These are phyloP conservation scores for Opisthocomus hoazin DNA, from an alignment of 2,113 vertebrate species.

Conservation along the genomic window DNA sequence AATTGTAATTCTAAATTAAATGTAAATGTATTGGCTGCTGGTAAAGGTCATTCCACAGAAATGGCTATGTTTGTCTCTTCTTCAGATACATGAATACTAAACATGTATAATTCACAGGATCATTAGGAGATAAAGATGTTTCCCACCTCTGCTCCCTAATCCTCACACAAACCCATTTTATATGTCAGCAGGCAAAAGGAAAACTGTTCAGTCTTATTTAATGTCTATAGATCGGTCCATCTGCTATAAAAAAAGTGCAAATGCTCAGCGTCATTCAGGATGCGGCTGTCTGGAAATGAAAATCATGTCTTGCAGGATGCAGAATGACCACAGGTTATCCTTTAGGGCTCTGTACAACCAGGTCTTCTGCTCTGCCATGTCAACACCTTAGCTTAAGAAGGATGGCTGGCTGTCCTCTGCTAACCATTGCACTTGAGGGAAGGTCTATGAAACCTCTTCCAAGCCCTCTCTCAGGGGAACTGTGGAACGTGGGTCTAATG, in stretches of 20 bases:
- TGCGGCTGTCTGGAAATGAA: neutral
- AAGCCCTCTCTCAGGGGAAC: neutral
- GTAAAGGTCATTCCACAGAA: slow-evolving; percentile 55
- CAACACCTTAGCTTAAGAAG: neutral
- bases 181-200: neutral
- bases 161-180: neutral
- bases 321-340: neutral
- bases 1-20: slow-evolving; percentile 63
- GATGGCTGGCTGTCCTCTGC: neutral
- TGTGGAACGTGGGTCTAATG: neutral
- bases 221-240: neutral
- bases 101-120: slow-evolving; percentile 54
- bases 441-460: neutral
- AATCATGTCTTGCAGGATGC: neutral
- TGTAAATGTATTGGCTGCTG: slow-evolving; percentile 58
- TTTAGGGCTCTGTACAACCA: neutral
- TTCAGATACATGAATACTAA: slow-evolving; percentile 44
- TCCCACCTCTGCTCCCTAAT: slow-evolving; percentile 36
- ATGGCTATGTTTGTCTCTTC: slow-evolving; percentile 41
- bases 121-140: slow-evolving; percentile 51
- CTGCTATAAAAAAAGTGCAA: neutral
- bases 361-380: neutral
- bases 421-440: neutral
- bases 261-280: neutral
- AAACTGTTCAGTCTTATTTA: neutral